phyloP scores from a whole-genome alignment of 1,140 invertebrate species.

The Plodia interpunctella region DNA sequence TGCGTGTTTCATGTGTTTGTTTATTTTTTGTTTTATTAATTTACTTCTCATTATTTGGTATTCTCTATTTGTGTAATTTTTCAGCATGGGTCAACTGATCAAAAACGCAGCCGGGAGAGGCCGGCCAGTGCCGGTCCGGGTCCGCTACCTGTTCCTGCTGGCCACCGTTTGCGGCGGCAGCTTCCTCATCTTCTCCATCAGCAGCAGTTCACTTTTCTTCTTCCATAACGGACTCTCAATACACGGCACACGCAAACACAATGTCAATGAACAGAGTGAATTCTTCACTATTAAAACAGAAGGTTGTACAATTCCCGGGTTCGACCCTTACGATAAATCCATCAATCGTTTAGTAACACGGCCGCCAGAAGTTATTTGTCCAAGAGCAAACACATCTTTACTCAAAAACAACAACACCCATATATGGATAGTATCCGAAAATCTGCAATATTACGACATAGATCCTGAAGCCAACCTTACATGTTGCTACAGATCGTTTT shows the following conservation, averaged over 20 bases:
- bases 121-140: constrained; percentile 27
- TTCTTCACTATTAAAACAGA: constrained; percentile 82
- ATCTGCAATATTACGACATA: constrained; percentile 77
- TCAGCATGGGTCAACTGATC: constrained; percentile 47
- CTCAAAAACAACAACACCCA: constrained; percentile 81
- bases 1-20: no score
- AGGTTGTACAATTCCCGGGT: constrained; percentile 87
- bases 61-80: constrained; percentile 21
- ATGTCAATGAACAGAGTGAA: constrained; percentile 29
- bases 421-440: constrained; percentile 72
- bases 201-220: constrained; percentile 38
- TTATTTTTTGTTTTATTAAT: no score
- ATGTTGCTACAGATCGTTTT: constrained; percentile 82
- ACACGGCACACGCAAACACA: constrained; percentile 29
- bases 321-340: constrained; percentile 83
- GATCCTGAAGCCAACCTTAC: constrained; percentile 50
- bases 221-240: constrained; percentile 24
- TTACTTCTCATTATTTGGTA: no score
- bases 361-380: constrained; percentile 58
- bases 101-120: constrained; percentile 24
- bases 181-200: constrained; percentile 51
- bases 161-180: constrained; percentile 44
- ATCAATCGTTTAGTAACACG: constrained; percentile 63
- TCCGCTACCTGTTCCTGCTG: constrained; percentile 49
- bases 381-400: constrained; percentile 65